These are phyloP conservation scores for Talpa occidentalis DNA, from an alignment of 2,113 vertebrate genomes.

Conservation along the genomic window DNA sequence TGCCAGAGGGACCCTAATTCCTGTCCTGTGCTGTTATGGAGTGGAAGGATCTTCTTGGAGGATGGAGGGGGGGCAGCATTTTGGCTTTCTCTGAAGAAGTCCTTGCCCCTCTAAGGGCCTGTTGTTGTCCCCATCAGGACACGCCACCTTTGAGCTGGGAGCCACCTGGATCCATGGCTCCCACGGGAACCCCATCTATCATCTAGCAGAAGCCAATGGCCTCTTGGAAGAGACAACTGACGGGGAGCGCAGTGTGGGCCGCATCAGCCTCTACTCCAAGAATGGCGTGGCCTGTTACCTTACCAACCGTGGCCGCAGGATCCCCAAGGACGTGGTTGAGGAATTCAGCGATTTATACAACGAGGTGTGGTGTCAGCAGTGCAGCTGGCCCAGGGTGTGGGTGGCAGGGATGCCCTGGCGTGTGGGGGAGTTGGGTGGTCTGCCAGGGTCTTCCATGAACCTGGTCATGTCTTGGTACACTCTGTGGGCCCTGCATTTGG, in stretches of 20 bases:
- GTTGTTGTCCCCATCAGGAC: conserved; percentile 85
- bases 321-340: conserved; percentile 99
- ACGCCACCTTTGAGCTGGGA: conserved; percentile 98
- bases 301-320: conserved; percentile 94
- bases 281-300: conserved; percentile 98
- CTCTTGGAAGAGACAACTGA: conserved; percentile 97
- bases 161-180: conserved; percentile 99
- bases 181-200: conserved; percentile 98
- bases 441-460: neutral
- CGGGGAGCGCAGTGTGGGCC: conserved; percentile 93
- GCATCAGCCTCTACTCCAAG: conserved; percentile 98
- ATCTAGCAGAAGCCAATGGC: conserved; percentile 98
- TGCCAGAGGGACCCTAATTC: neutral
- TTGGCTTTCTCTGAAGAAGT: conserved; percentile 18
- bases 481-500: neutral
- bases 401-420: neutral
- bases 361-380: conserved; percentile 88
- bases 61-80: neutral
- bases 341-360: conserved; percentile 99
- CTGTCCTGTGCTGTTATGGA: neutral
- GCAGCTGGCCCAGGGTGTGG: neutral
- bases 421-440: no score
- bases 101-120: conserved; percentile 49
- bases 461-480: neutral
- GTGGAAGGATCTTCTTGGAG: neutral